These are phyloP conservation scores for Crocidura indochinensis DNA, from an alignment of 2,797 vertebrate species.

Conservation along the genomic window DNA sequence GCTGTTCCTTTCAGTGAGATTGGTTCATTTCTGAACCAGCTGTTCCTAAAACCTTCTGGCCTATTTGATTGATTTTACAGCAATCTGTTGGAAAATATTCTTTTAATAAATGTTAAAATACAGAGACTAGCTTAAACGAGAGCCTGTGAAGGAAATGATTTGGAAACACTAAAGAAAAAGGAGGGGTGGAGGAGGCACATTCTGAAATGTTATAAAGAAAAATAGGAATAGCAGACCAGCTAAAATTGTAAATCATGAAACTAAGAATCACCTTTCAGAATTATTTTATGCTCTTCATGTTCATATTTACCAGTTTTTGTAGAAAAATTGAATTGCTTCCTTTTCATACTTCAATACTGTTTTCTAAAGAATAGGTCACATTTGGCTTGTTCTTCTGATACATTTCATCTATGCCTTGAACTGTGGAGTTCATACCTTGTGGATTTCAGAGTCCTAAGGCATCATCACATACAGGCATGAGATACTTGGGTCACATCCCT, in stretches of 20 bases:
- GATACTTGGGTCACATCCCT: too few relatives aligned
- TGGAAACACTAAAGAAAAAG: slow-evolving; percentile 60
- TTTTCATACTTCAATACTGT: too few relatives aligned
- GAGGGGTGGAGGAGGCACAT: background rate
- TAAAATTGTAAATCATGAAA: slow-evolving; percentile 74
- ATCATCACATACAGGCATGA: too few relatives aligned
- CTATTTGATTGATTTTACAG: slow-evolving; percentile 38
- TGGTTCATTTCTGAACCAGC: slow-evolving; percentile 47
- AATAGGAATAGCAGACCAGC: background rate
- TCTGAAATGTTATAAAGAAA: slow-evolving; percentile 65
- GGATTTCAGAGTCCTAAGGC: too few relatives aligned
- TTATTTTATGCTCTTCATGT: slow-evolving; percentile 42
- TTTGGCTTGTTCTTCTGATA: too few relatives aligned
- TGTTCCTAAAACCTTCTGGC: slow-evolving; percentile 45
- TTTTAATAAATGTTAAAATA: slow-evolving; percentile 57
- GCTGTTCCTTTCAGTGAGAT: slow-evolving; percentile 15
- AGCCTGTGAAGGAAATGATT: slow-evolving; percentile 68
- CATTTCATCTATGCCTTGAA: too few relatives aligned
- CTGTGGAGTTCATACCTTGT: too few relatives aligned
- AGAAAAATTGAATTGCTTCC: too few relatives aligned
- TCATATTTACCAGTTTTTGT: slow-evolving; percentile 49
- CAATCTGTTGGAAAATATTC: slow-evolving; percentile 4
- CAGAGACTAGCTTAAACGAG: slow-evolving; percentile 50
- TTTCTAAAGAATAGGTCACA: too few relatives aligned
- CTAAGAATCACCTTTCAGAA: slow-evolving; percentile 59